Percentiles rank a stretch among this genome's conserved stretches.
phyloP scores from a whole-genome alignment of 2,888 invertebrate species.

The Rotaria sp. region DNA sequence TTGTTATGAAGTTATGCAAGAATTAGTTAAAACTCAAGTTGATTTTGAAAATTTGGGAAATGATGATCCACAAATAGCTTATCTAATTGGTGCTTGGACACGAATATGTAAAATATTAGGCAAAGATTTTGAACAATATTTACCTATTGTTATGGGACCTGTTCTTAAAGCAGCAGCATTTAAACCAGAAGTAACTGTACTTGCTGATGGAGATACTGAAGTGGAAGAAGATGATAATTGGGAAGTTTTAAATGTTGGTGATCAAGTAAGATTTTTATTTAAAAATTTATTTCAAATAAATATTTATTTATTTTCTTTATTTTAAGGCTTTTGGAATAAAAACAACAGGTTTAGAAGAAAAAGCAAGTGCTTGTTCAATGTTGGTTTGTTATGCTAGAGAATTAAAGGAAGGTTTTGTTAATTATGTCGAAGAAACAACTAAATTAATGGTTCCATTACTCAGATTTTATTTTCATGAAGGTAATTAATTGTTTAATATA shows the following conservation, averaged over 20 bases:
- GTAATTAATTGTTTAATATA: not conserved
- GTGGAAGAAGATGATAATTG: conserved; percentile 80
- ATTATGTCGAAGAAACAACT: conserved; percentile 65
- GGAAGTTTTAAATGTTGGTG: conserved; percentile 86
- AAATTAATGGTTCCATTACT: conserved; percentile 60
- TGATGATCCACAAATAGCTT: conserved; percentile 41
- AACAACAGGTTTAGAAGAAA: conserved; percentile 86
- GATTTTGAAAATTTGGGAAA: conserved; percentile 57
- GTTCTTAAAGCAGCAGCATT: conserved; percentile 82
- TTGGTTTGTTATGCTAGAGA: conserved; percentile 86
- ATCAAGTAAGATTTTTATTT: conserved; percentile 60
- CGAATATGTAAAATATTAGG: conserved; percentile 90
- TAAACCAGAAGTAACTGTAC: conserved; percentile 81
- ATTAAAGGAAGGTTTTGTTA: conserved; percentile 74
- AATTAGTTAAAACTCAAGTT: conserved; percentile 79
- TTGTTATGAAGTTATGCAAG: conserved; percentile 89
- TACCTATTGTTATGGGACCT: conserved; percentile 88
- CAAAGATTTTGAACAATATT: conserved; percentile 76
- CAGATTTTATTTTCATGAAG: conserved; percentile 65
- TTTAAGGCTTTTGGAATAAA: conserved; percentile 83
- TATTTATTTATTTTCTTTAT: conserved; percentile 38
- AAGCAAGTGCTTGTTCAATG: conserved; percentile 92
- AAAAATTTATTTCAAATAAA: not conserved
- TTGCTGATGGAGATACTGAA: conserved; percentile 63
- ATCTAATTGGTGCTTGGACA: conserved; percentile 72